These are phyloP conservation scores for Bovichtus diacanthus DNA, from an alignment of 2,797 vertebrate genomes.

Conservation along the genomic window DNA sequence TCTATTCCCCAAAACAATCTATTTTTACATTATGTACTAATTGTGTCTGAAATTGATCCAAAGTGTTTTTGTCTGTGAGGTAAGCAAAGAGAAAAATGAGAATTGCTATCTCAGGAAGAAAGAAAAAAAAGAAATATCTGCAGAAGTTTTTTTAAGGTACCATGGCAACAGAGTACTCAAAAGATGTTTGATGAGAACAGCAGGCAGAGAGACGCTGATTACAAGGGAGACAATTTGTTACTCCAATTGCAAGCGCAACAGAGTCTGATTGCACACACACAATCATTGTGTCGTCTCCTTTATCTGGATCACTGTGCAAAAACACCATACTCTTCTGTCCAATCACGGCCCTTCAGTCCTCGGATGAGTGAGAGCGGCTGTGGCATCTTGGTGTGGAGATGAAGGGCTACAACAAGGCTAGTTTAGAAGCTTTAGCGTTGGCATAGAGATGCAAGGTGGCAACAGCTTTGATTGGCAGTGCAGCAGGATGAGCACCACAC, in stretches of 20 bases:
- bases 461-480: constrained; percentile 56
- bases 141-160: constrained; percentile 84
- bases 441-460: constrained; percentile 52
- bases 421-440: constrained; percentile 49
- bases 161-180: constrained; percentile 87
- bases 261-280: constrained; percentile 74
- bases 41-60: constrained; percentile 59
- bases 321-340: constrained; percentile 39
- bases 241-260: constrained; percentile 74
- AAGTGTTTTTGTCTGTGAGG: constrained; percentile 66
- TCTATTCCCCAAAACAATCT: constrained; percentile 21
- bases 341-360: constrained; percentile 39
- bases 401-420: constrained; percentile 42
- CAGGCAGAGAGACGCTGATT: constrained; percentile 80
- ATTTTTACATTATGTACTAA: constrained; percentile 59
- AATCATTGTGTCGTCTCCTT: constrained; percentile 36
- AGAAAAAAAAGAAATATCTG: constrained; percentile 58
- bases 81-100: constrained; percentile 63
- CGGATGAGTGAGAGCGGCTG: constrained; percentile 43
- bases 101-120: constrained; percentile 64
- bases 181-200: constrained; percentile 87
- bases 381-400: constrained; percentile 50
- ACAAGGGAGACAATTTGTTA: constrained; percentile 85
- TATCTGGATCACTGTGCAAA: constrained; percentile 50
- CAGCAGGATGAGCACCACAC: constrained; percentile 44